Evolutionary conservation across 2,888 invertebrate genomes (phyloP), one percentile per base, ranked within the genome.

Genomic region (Acanthosoma haemorrhoidale): DNA sequence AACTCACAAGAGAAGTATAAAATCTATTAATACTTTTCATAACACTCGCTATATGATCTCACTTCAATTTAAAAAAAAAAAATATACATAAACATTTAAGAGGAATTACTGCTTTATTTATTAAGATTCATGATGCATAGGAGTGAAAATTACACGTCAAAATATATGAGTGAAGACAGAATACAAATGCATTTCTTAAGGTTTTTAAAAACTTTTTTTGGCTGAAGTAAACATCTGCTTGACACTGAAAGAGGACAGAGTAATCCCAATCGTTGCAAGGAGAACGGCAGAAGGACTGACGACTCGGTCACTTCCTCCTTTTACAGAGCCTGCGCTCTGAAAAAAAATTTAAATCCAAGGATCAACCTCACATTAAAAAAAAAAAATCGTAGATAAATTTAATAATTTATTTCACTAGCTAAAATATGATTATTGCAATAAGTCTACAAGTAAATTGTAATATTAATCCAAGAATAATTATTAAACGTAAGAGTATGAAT

Each of bases 191-290:
- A 51, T 51, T 0, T 0, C 29, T n/a, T 25, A 34, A 15, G 34
- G 15, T 21, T 32, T 36, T 68, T 60, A 72, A 59, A 72, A 69
- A 58, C 70, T 70, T 29, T 63, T 51, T 63, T 69, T 59, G 9
- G 70, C 70, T 4, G 73, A 69, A 9, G 73, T 39, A 25, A 73
- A 43, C 71, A 75, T 71, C 60, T 75, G 75, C 71, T 73, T 74
- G 59, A 75, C 74, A 51, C 75, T 75, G 71, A 75, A 75, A 25
- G 74, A 72, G 21, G 75, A 75, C 43, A 75, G 43, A 3, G 74
- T 70, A 68, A 75, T 75, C 15, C 75, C 75, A 43, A 74, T 58
- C 15, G 73, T 72, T 9, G 75, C 75, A 39, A 74, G 68, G 15
- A 74, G 70, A 18, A 74, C 18, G 31, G 74, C 75, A 13, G 70